A percentile compares a stretch with the other conserved stretches of the same genome.
Conservation (phyloP, 1,140 invertebrate genomes). For the Drosophila ananassae region DNA sequence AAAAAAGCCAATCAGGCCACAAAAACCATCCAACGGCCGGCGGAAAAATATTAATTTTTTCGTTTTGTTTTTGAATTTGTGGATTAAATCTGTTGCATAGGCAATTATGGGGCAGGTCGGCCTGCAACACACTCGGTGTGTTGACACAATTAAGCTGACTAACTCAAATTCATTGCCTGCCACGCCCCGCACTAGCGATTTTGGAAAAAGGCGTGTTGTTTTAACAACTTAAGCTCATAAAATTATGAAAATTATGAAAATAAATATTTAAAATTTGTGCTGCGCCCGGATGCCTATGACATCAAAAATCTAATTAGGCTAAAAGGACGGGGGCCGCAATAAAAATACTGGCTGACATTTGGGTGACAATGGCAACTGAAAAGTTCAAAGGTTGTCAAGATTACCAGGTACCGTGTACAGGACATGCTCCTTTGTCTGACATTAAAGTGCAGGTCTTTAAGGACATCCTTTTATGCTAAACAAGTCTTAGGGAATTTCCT, state of each 20-base stretch:
- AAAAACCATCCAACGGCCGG: not conserved
- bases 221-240: constrained; percentile 80
- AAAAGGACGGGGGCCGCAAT: constrained; percentile 16
- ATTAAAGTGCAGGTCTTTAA: too few species aligned
- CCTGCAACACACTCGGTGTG: constrained; percentile 13
- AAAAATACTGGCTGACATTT: constrained; percentile 54
- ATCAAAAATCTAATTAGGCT: constrained; percentile 66
- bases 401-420: not conserved
- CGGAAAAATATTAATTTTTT: constrained; percentile 8
- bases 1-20: constrained; percentile 36
- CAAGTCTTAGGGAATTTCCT: constrained; percentile 61
- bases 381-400: constrained; percentile 70
- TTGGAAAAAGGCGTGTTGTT: constrained; percentile 53
- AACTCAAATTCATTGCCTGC: constrained; percentile 50
- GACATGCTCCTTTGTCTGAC: not conserved
- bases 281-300: not conserved
- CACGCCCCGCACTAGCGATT: constrained; percentile 20
- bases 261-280: constrained; percentile 54
- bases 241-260: constrained; percentile 80
- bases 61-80: constrained; percentile 52
- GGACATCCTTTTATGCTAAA: constrained; percentile 10
- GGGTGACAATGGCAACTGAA: constrained; percentile 40
- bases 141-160: constrained; percentile 62
- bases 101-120: constrained; percentile 44
- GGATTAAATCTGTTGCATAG: constrained; percentile 69